Evolutionary conservation across 1,140 invertebrate genomes (phyloP), one percentile per base, ranked within the genome.

Genomic region (Linepithema humile): DNA sequence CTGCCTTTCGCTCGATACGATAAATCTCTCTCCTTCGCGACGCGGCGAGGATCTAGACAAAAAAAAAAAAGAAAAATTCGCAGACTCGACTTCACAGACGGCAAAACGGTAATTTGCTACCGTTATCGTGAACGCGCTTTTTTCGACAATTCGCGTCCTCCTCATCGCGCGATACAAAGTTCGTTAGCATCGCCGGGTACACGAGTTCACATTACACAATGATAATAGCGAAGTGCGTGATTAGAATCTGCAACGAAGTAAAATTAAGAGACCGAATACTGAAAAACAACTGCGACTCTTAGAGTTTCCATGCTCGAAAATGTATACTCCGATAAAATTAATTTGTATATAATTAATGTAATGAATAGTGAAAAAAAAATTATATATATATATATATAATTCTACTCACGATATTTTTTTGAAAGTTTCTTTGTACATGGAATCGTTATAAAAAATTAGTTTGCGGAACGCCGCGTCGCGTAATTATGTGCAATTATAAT

Each of bases 31-130:
- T 53, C 60, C 43, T 15, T 23, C 20, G 32, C 29, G 4, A 3
- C 3, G 26, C 2, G 26, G 10, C 10, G 29, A 75, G 3, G 23
- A 72, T 26, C 20, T 6, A 57, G 17, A n/a, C 17, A 12, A 35
- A 7, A 12, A 35, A 32, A 1, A n/a, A n/a, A 45, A 20, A 45
- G 35, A 48, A 38, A 50, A 65, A 40, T 29, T 32, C 3, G 23
- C 7, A 20, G 53, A 23, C 32, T 53, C 1, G 2, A 17, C n/a
- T 5, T 50, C 43, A 17, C 45, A 20, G 5, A 67, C 23, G n/a
- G 20, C 26, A 4, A 62, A 87, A 87, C 55, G 82, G 69, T 87
- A 67, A 87, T 67, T 80, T 62, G 70, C 35, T 82, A 26, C 12
- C 40, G 73, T 53, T 65, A 50, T 26, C 53, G 15, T 9, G n/a